Conservation (phyloP, 2,113 vertebrate genomes). For the Columba janthina region DNA sequence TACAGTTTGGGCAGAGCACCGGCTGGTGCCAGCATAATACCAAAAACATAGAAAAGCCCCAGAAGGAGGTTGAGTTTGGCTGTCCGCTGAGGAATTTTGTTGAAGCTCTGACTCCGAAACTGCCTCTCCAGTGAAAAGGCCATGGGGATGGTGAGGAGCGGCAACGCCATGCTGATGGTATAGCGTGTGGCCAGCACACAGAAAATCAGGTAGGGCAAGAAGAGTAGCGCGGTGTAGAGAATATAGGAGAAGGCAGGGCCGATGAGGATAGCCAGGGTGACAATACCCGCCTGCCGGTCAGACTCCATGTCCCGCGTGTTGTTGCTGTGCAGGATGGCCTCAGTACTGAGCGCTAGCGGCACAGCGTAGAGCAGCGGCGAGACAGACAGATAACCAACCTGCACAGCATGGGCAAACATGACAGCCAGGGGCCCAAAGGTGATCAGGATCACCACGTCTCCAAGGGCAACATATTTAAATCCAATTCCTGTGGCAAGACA, state of each 20-base stretch:
- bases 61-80: constrained; percentile 95
- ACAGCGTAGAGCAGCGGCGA: constrained; percentile 92
- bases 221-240: constrained; percentile 90
- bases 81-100: constrained; percentile 92
- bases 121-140: constrained; percentile 93
- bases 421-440: constrained; percentile 97
- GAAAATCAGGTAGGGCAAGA: constrained; percentile 92
- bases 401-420: constrained; percentile 94
- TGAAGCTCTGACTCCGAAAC: constrained; percentile 89
- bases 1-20: constrained; percentile 88
- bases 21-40: constrained; percentile 86
- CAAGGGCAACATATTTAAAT: constrained; percentile 95
- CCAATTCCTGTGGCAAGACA: constrained; percentile 85
- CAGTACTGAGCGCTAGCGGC: constrained; percentile 93
- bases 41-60: constrained; percentile 95
- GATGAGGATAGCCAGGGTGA: constrained; percentile 94
- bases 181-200: constrained; percentile 91
- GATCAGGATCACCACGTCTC: constrained; percentile 96
- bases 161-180: constrained; percentile 94
- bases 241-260: constrained; percentile 92
- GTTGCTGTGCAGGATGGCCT: constrained; percentile 98
- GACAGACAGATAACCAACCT: constrained; percentile 92
- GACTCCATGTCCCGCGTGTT: constrained; percentile 98
- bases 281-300: constrained; percentile 91
- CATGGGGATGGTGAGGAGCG: constrained; percentile 93